Conservation (phyloP, 37 sponge, comb jelly and placozoan species). For the Aphrocallistes beatrix region DNA sequence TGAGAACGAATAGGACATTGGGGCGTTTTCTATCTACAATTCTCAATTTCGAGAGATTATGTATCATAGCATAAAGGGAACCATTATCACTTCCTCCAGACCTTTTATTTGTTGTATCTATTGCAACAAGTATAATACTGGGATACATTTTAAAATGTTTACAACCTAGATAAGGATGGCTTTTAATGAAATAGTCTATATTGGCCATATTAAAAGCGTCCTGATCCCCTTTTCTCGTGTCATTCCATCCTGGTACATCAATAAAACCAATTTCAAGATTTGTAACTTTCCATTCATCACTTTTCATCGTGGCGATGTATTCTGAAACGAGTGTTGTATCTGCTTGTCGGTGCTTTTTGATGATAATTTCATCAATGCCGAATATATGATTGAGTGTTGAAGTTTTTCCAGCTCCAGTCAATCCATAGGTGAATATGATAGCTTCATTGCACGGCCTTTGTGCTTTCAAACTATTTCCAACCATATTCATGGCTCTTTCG, state of each 20-base stretch:
- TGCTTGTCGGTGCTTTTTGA: neutral
- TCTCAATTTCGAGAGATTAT: neutral
- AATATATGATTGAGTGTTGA: neutral
- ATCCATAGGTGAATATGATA: neutral
- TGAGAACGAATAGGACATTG: neutral
- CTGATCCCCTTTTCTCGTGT: neutral
- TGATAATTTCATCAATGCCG: neutral
- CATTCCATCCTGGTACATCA: neutral
- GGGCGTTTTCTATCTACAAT: neutral
- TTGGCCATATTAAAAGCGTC: neutral
- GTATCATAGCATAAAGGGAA: neutral
- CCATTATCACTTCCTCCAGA: neutral
- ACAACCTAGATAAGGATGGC: neutral
- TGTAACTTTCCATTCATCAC: neutral
- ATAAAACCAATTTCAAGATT: neutral
- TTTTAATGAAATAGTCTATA: neutral
- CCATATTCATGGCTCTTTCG: neutral
- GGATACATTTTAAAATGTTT: neutral
- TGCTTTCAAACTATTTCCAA: neutral
- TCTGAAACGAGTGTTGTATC: neutral
- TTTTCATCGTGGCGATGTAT: neutral
- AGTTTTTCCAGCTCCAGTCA: neutral
- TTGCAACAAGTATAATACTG: neutral
- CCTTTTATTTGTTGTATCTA: neutral
- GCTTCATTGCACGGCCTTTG: conserved; percentile 7